Percentiles rank a stretch among this genome's conserved stretches.
Conservation (phyloP, 2,888 invertebrate species). For the Leucophenga maculata region DNA sequence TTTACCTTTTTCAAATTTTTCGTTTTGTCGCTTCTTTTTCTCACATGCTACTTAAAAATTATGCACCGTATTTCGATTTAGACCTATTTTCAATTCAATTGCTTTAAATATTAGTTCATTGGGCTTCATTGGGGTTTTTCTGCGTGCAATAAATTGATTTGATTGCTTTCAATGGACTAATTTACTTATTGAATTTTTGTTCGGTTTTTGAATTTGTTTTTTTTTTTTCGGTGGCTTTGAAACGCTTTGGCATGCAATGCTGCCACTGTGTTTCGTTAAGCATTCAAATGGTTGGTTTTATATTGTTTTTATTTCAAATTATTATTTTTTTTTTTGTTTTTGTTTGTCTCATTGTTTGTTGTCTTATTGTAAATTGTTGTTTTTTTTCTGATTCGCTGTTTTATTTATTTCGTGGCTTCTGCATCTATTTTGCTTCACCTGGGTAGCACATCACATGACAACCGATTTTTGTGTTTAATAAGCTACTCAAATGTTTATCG, state of each 20-base stretch:
- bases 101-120: too few relatives aligned
- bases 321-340: background rate
- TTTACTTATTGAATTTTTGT: background rate
- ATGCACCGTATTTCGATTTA: constrained; percentile 21
- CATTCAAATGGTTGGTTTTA: constrained; percentile 38
- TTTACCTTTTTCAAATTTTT: constrained; percentile 1
- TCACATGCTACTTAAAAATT: constrained; percentile 33
- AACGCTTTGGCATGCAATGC: constrained; percentile 26
- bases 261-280: constrained; percentile 18
- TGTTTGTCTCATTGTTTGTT: background rate
- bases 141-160: background rate
- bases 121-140: too few relatives aligned
- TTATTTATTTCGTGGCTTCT: constrained; percentile 37
- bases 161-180: background rate
- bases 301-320: background rate
- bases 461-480: constrained; percentile 54
- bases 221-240: constrained; percentile 5
- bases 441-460: constrained; percentile 53
- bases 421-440: constrained; percentile 26
- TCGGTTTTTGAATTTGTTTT: background rate
- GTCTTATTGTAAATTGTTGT: constrained; percentile 19
- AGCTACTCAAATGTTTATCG: constrained; percentile 39
- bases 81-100: too few relatives aligned
- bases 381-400: constrained; percentile 26
- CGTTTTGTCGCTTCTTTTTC: constrained; percentile 9